phyloP scores from a whole-genome alignment of 2,113 vertebrate genomes.

The Cynoglossus semilaevis region DNA sequence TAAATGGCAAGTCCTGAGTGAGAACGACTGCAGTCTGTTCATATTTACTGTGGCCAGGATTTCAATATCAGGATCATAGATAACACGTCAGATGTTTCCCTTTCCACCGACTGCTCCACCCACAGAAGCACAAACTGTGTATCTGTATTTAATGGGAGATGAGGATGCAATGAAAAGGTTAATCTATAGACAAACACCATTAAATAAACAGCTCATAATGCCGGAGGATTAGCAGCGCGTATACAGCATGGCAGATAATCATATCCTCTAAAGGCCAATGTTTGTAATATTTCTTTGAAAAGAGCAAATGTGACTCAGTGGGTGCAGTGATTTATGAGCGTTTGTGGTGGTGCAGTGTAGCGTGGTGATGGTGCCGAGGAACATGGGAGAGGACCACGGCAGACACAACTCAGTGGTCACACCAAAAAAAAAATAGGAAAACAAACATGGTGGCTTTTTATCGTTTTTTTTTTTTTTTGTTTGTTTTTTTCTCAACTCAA shows the following conservation, averaged over 20 bases:
- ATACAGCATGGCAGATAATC: constrained; percentile 66
- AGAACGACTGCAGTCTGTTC: constrained; percentile 57
- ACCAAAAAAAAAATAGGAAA: constrained; percentile 14
- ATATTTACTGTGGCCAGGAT: constrained; percentile 61
- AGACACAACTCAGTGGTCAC: constrained; percentile 17
- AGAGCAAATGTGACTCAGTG: constrained; percentile 65
- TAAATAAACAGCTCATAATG: constrained; percentile 61
- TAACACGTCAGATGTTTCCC: constrained; percentile 57
- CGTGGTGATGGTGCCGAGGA: constrained; percentile 37
- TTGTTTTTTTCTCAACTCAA: neutral
- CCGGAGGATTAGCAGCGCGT: constrained; percentile 41
- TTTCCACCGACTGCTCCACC: constrained; percentile 51
- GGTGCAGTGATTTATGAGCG: constrained; percentile 70
- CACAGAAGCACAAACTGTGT: constrained; percentile 34
- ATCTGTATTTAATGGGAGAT: constrained; percentile 51
- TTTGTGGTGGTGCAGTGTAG: constrained; percentile 54
- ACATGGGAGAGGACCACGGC: constrained; percentile 18
- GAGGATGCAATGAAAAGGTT: constrained; percentile 64
- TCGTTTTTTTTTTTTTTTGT: neutral
- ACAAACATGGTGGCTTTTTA: neutral
- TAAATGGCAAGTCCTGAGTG: constrained; percentile 73
- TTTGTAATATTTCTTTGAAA: constrained; percentile 75
- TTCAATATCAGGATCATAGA: constrained; percentile 60
- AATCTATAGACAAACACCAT: constrained; percentile 71
- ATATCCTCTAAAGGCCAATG: constrained; percentile 69